Evolutionary conservation across 1,140 invertebrate genomes (phyloP), one percentile per base, ranked within the genome.

Genomic region (Sycophila sp.): DNA sequence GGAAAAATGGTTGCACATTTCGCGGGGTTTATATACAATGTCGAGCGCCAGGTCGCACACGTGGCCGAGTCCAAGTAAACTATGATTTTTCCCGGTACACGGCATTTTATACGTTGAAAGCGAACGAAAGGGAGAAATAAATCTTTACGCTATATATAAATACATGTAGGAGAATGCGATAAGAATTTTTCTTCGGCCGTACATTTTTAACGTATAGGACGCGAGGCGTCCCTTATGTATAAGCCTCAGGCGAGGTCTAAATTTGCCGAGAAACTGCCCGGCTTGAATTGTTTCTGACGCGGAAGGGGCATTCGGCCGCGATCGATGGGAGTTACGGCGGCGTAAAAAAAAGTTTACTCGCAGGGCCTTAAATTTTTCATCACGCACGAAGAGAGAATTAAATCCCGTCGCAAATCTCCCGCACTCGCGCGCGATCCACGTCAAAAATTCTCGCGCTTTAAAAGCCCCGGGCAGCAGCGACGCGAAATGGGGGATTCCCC

Each of bases 11-110:
- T 55, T 34, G 51, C 30, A 7, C 26, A 24, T 32, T 3, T n/a
- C 51, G 0, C n/a, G 51, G 15, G 15, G n/a, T 30, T 55, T 34
- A 34, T 55, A 30, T 17, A 34, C 51, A 55, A 55, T 55, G 30
- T 5, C 51, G 17, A n/a, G 28, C 11, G 22, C 24, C 7, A 13
- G 28, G 13, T 28, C 26, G 49, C 24, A 17, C n/a, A 4, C 15
- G 10, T 30, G 28, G 51, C n/a, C 5, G 13, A 32, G n/a, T 55
- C 15, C 26, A 32, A 32, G 51, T 17, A 32, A 55, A 55, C 28
- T 30, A n/a, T 55, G 28, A 55, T 55, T 55, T 55, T 55, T 55
- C 51, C 30, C 17, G 51, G 30, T 55, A 22, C 53, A 22, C n/a
- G 32, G 6, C 30, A 15, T 56, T 56, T 34, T 34, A 56, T 19